Evolutionary conservation across 1,140 invertebrate genomes (phyloP).

Genomic region (Oncopodura yosiiana): DNA sequence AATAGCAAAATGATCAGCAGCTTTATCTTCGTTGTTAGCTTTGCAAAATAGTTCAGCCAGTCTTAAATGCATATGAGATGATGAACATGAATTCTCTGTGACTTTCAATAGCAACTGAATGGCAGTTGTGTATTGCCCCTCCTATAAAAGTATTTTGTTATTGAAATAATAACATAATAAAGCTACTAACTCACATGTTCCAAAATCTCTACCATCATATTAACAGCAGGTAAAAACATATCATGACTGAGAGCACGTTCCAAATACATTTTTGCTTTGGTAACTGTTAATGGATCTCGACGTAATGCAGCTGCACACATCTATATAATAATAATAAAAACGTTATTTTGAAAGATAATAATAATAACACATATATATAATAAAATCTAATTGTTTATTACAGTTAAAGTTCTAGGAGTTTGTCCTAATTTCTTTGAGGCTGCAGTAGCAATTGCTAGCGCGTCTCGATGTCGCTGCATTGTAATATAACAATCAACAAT

Average conservation of each 20-base stretch:
- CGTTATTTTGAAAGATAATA: constrained; percentile 24
- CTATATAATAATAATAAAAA: constrained; percentile 44
- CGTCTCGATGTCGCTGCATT: constrained; percentile 56
- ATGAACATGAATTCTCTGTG: constrained; percentile 50
- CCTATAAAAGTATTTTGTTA: constrained; percentile 40
- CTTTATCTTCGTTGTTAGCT: constrained; percentile 55
- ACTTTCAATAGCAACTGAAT: constrained; percentile 52
- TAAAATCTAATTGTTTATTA: constrained; percentile 39
- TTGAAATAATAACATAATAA: too few species aligned
- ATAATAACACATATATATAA: constrained; percentile 9
- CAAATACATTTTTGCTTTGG: constrained; percentile 55
- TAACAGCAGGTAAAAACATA: constrained; percentile 56
- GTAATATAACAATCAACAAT: constrained; percentile 60
- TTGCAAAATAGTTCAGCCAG: constrained; percentile 53
- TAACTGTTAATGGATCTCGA: constrained; percentile 54
- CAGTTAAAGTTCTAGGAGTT: constrained; percentile 56
- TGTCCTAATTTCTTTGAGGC: constrained; percentile 60
- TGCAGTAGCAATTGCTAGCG: constrained; percentile 55
- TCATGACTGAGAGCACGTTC: constrained; percentile 60
- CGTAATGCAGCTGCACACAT: constrained; percentile 58
- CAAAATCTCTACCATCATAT: constrained; percentile 54
- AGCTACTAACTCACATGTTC: constrained; percentile 41
- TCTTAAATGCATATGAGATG: constrained; percentile 56
- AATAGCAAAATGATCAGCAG: constrained; percentile 58
- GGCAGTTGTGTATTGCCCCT: constrained; percentile 50